Base-by-base conservation (phyloP, 1,140 invertebrate species). In the Melitaea cinxia region DNA sequence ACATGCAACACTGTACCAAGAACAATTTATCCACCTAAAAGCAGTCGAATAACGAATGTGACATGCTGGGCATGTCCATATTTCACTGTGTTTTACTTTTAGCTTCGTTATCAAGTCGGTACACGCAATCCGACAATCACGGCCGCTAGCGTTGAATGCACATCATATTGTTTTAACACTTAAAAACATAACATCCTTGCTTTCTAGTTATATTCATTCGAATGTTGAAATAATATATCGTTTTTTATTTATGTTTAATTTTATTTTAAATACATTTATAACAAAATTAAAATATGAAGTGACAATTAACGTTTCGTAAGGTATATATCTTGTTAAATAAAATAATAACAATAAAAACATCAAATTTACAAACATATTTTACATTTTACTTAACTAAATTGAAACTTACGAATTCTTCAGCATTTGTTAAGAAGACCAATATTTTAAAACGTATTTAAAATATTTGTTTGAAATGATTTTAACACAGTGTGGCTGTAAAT, bases 81-180 rank as follows among this genome's bases (percentile, higher is more conserved):
- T 69, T 75, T 71, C 57, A 67, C 37, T 54, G 30, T 59, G 71
- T 69, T 80, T 75, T 77, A 73, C 72, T 80, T 82, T 82, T 73
- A 77, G 71, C 75, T 80, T 73, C 69, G 78, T 82, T 81, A 85
- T 87, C 82, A 82, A 81, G 72, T 77, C 76, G 66, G 50, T 56
- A 73, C 84, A 87, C 82, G 84, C 84, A 78, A 87, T 80, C 65
- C 80, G 45, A 83, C 82, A 81, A 87, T 87, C 81, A 85, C 69
- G 69, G 49, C 56, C 53, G 64, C 47, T 53, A 47, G 64, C 65
- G 47, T 65, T 75, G 79, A 83, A 77, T 85, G 84, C 84, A 82
- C 76, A 85, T 83, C 82, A 78, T 80, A 78, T 72, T 69, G 69
- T 74, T 84, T 86, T 79, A 83, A 65, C 77, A 84, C 81, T 80